Base-by-base conservation (phyloP, 1,140 invertebrate species). In the Apis cerana region DNA sequence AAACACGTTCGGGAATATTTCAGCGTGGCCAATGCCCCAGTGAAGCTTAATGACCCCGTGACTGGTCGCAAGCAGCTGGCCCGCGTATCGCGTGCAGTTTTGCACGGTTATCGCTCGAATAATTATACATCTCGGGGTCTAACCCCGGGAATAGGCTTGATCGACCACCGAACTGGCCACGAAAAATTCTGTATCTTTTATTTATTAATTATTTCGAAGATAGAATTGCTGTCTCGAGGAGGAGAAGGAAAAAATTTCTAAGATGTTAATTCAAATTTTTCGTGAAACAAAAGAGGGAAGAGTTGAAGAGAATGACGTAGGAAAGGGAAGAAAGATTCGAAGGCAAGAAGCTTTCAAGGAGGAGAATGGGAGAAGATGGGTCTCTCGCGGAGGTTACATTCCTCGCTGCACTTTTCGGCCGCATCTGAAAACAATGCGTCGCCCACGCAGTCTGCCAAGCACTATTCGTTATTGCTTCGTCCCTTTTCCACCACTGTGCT, bases 21-120 rank as follows among this genome's bases (percentile, higher is more conserved):
- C 80, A 61, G 64, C 67, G 67, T 75, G 88, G 81, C 64, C 88
- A 85, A 82, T 88, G 82, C 87, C 85, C 87, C 75, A 43, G 33
- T 83, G 89, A 85, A 84, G 85, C 89, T 92, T 91, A 90, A 92
- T 92, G 91, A 92, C 89, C 91, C 83, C 89, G 88, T 91, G 89
- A 92, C 90, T 91, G 87, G 80, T 75, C 75, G 78, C 56, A 67
- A 67, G 80, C 80, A 81, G 74, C 77, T 84, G 86, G 77, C 84
- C 56, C 82, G 82, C 83, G 67, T 82, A 85, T 91, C 81, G 90
- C 86, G 86, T 91, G 86, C 88, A 76, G 65, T 74, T 27, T 85
- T 80, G 82, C 77, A 80, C 58, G 70, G 68, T 75, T 87, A 88
- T 88, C 82, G 75, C 84, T 9, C n/a, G 58, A 83, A 82, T 87